Evolutionary conservation across 2,797 vertebrate species (phyloP).

Genomic region (Vespertilio murinus): DNA sequence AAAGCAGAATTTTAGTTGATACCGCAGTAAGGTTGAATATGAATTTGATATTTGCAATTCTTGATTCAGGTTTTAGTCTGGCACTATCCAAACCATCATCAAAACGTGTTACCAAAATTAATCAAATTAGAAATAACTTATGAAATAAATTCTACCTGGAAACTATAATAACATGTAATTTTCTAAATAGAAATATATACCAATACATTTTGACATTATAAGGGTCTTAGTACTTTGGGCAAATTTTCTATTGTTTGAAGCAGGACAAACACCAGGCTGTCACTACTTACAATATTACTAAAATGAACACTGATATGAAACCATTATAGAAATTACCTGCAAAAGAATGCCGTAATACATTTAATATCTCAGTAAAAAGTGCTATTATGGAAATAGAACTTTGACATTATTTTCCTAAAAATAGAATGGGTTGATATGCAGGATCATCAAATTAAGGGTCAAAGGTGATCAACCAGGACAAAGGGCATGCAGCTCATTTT

Average conservation of each 20-base stretch:
- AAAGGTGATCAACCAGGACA: conserved; percentile 86
- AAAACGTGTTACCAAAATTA: conserved; percentile 15
- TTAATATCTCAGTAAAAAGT: conserved; percentile 42
- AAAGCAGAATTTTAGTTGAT: conserved; percentile 46
- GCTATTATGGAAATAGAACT: conserved; percentile 74
- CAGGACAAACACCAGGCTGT: not conserved
- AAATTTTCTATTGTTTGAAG: conserved; percentile 58
- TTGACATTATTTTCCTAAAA: conserved; percentile 83
- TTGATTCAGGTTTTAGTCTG: conserved; percentile 55
- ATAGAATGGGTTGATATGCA: conserved; percentile 84
- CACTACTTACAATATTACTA: not conserved
- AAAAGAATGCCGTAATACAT: conserved; percentile 50
- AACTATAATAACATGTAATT: not conserved
- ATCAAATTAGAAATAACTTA: conserved; percentile 17
- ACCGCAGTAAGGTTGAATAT: not conserved
- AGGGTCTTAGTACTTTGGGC: conserved; percentile 8
- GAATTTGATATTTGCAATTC: conserved; percentile 39
- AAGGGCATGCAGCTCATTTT: conserved; percentile 86
- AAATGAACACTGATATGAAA: conserved; percentile 10
- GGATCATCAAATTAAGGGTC: conserved; percentile 87
- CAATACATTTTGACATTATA: conserved; percentile 1
- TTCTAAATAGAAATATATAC: not conserved
- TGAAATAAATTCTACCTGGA: conserved; percentile 16
- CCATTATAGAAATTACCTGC: conserved; percentile 35
- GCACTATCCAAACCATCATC: conserved; percentile 40